Base-by-base conservation (phyloP, 2,888 invertebrate species). In the Anaspis maculata region DNA sequence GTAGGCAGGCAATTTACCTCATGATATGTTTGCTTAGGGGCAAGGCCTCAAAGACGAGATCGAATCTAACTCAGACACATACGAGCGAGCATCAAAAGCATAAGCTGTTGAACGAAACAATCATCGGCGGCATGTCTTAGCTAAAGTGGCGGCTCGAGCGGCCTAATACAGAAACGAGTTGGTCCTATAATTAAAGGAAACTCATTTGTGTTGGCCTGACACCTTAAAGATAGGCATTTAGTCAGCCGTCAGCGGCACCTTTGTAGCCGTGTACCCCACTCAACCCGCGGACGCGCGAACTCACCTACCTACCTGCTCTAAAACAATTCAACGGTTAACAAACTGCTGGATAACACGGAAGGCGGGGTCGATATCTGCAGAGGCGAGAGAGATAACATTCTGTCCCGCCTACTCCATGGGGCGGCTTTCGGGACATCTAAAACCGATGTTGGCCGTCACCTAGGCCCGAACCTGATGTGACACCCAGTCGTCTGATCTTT, bases 161-260 rank as follows among this genome's bases (percentile, higher is more conserved):
- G 60, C 60, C 56, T 49, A 56, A 54, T 54, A 61, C 59, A 60
- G 58, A 62, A 64, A 62, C 59, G 53, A 54, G 57, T 55, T 62
- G 63, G 63, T 59, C 64, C 64, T 64, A 59, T 65, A 64, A 65
- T 65, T 65, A 65, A 64, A 61, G 64, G 59, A 64, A 64, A 64
- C 64, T 64, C 65, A 65, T 65, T 65, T 65, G 64, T 61, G 64
- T 56, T 61, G 58, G 60, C 59, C 63, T 64, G 65, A 65, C 65
- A 65, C 65, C 61, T 65, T 65, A 65, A 65, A 64, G 64, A 65
- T 64, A 62, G 64, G 65, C 64, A 65, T 65, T 65, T 65, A 65
- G 65, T 64, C 65, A 64, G 64, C 61, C 64, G 64, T 64, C 62
- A 64, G 65, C 65, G 65, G 65, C 61, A 58, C 59, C 64, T 64